A percentile compares a stretch with the other conserved stretches of the same genome.
phyloP scores from a whole-genome alignment of 2,797 vertebrate species.

The Halcyon badia region DNA sequence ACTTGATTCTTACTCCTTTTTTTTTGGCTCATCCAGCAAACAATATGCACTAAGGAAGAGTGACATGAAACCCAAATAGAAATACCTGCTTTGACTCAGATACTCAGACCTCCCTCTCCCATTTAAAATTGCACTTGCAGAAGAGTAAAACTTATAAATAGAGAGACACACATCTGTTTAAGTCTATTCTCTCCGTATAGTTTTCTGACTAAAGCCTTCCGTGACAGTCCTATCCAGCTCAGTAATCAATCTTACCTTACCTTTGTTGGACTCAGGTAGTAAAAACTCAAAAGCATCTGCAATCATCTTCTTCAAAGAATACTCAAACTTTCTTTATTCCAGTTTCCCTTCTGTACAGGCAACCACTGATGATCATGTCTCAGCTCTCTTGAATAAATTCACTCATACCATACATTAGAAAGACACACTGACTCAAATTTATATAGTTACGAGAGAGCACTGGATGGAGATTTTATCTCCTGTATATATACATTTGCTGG shows the following conservation, averaged over 20 bases:
- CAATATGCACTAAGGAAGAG: not conserved
- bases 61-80: not conserved
- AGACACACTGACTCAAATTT: not conserved
- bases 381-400: not conserved
- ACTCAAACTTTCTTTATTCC: conserved; percentile 26
- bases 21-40: conserved; percentile 40
- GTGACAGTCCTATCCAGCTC: not conserved
- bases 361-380: conserved; percentile 8
- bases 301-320: conserved; percentile 7
- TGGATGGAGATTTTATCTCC: not conserved
- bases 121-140: conserved; percentile 7
- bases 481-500: not conserved
- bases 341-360: conserved; percentile 18
- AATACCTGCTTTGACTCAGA: not conserved
- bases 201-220: conserved; percentile 31
- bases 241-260: conserved; percentile 25
- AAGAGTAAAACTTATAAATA: conserved; percentile 33
- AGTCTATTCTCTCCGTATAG: not conserved
- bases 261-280: conserved; percentile 39
- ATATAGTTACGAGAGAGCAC: rapidly evolving
- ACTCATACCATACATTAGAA: not conserved
- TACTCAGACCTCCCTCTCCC: not conserved
- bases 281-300: not conserved
- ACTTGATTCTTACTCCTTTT: not conserved
- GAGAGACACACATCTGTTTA: not conserved